Evolutionary conservation across 2,113 vertebrate species (phyloP), one percentile per base, ranked within the genome.

Genomic region (Corvus moneduloides): DNA sequence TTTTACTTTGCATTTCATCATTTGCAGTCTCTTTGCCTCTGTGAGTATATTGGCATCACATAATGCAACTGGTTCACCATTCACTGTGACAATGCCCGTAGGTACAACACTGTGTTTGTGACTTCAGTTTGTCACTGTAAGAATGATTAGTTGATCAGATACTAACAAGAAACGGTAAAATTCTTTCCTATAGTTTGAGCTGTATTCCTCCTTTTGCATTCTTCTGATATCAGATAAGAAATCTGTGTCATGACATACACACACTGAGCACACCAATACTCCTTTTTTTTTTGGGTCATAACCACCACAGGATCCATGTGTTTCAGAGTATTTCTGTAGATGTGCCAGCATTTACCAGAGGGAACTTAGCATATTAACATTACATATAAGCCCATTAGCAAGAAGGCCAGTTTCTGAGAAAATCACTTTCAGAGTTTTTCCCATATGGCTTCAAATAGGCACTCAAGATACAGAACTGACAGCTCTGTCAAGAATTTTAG

Each of bases 401-500:
- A 71, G 63, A 84, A 80, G 52, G 21, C 21, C 44, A 30, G 48
- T 67, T 93, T 93, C 64, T 77, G 79, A 93, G 86, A 95, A 90
- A 90, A 90, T 15, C 39, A 24, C 28, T 94, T 77, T 59, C 48
- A 86, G 64, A 84, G 32, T 78, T 89, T 85, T 81, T 88, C 76
- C 83, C 94, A 91, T 84, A 94, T 56, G 80, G 93, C 39, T 89
- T 92, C 80, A 84, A 90, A 84, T 23, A 93, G 76, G 6, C 52
- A 92, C n/a, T 84, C 56, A 64, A 84, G 73, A 93, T 52, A 93
- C 39, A 68, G 76, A 93, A 89, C 7, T 92, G 93, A 96, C 95
- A 94, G 89, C 33, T 84, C 86, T 71, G 64, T 89, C 80, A 90
- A 78, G 86, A 92, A 94, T 89, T 95, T 90, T 91, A 87, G 76